Evolutionary conservation across 2,113 vertebrate genomes (phyloP).

Genomic region (cat (Felis catus)): DNA sequence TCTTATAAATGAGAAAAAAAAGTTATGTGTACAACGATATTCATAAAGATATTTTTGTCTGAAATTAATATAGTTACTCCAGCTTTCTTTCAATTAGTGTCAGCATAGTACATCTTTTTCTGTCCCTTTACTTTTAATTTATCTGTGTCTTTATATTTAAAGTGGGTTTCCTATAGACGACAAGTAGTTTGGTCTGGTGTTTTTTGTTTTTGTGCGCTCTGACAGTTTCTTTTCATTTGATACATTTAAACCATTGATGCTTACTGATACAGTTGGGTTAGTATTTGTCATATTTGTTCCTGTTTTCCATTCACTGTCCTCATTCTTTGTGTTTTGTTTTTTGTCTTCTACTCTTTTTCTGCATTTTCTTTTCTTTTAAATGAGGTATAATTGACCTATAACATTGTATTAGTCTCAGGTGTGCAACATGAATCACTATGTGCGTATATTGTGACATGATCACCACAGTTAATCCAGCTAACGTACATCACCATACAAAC

Average conservation of each 20-base stretch:
- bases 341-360: not conserved
- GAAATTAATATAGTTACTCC: not conserved
- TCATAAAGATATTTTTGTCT: not conserved
- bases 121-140: not conserved
- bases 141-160: not conserved
- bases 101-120: not conserved
- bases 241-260: not conserved
- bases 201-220: not conserved
- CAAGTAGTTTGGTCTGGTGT: not conserved
- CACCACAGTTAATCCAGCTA: not conserved
- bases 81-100: not conserved
- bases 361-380: not conserved
- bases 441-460: not conserved
- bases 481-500: not conserved
- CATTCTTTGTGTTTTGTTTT: not conserved
- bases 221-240: not conserved
- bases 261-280: not conserved
- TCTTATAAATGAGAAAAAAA: conserved; percentile 17
- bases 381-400: not conserved
- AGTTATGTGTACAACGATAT: not conserved
- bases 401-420: not conserved
- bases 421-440: not conserved
- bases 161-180: not conserved
- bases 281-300: not conserved
- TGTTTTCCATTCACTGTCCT: not conserved